A percentile compares a stretch with the other conserved stretches of the same genome.
phyloP scores from a whole-genome alignment of 2,113 vertebrate species.

The Sphaerodactylus townsendi region DNA sequence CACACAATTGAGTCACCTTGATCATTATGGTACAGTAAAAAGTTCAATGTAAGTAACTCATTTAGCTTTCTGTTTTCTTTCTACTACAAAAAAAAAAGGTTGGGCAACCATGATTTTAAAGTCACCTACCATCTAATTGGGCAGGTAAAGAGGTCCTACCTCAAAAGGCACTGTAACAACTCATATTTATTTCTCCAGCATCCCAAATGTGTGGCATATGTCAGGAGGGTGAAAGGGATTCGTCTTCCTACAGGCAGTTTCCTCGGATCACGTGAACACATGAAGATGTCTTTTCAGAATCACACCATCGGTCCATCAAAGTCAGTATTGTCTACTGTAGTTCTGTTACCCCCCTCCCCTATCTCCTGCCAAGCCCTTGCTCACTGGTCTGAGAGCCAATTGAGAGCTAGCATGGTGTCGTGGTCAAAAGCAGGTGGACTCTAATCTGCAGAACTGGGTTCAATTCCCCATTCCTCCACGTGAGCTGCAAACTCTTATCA shows the following conservation, averaged over 20 bases:
- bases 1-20: constrained; percentile 32
- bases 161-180: not conserved
- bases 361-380: no score
- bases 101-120: not conserved
- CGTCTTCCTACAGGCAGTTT: not conserved
- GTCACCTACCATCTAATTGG: not conserved
- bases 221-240: not conserved
- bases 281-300: not conserved
- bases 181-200: not conserved
- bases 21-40: constrained; percentile 17
- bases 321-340: no score
- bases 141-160: no score
- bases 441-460: no score
- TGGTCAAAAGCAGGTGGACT: no score
- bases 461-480: no score
- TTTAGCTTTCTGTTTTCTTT: not conserved
- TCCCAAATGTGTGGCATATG: not conserved
- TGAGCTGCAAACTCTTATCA: no score
- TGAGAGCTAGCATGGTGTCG: no score
- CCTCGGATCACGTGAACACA: no score
- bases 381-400: no score
- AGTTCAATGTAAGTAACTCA: not conserved
- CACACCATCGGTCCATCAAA: no score
- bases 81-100: not conserved
- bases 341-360: no score